Conservation (phyloP, 2,113 vertebrate genomes). For the Antidorcas marsupialis region DNA sequence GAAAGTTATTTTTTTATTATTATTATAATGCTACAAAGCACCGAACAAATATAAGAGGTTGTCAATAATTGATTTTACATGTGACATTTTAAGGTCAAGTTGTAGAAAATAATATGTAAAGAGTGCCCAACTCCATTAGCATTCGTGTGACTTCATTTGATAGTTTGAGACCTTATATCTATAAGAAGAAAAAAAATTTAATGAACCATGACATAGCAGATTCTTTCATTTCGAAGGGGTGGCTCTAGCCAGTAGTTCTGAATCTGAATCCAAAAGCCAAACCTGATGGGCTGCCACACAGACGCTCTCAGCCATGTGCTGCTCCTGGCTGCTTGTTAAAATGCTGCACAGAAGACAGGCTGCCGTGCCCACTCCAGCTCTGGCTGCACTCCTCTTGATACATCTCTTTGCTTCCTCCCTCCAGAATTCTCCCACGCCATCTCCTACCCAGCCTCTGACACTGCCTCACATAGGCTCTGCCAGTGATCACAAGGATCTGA, state of each 20-base stretch:
- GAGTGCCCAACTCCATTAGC: background rate
- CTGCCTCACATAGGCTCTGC: background rate
- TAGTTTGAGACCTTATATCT: background rate
- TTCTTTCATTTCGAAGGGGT: background rate
- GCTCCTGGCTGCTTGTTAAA: background rate
- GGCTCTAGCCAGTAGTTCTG: background rate
- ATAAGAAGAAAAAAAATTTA: background rate
- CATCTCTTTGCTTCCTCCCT: background rate
- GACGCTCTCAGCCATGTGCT: background rate
- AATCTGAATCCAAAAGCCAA: background rate
- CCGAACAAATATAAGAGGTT: background rate
- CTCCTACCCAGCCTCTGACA: background rate
- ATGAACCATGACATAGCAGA: background rate
- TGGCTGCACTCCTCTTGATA: background rate
- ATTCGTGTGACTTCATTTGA: background rate
- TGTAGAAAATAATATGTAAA: background rate
- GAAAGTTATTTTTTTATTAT: constrained; percentile 14
- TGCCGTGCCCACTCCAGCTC: background rate
- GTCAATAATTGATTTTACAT: background rate
- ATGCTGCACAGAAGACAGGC: accelerated
- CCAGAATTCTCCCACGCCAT: background rate
- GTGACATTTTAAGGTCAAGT: background rate
- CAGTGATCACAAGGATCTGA: background rate
- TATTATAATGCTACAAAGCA: background rate
- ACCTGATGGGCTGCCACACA: background rate